These are phyloP conservation scores for Felis chaus DNA, from an alignment of 2,113 vertebrate species.

Conservation along the genomic window DNA sequence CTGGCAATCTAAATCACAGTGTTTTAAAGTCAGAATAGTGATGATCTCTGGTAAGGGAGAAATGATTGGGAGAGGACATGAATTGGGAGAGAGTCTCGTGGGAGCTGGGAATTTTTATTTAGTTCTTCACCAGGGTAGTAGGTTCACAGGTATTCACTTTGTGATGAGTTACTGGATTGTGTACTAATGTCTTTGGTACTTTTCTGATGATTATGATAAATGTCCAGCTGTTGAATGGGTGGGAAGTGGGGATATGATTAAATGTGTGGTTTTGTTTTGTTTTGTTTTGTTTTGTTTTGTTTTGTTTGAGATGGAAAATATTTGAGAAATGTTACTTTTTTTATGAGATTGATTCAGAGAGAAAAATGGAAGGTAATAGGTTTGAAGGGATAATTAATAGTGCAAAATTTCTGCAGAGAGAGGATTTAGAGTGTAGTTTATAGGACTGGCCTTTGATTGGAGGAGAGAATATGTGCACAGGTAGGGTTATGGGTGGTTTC, in stretches of 20 bases:
- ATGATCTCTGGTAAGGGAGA: not conserved
- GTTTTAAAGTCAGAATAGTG: not conserved
- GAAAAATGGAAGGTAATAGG: not conserved
- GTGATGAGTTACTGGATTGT: not conserved
- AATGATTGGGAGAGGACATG: not conserved
- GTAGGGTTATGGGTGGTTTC: not conserved
- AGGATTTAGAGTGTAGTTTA: not conserved
- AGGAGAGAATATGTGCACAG: not conserved
- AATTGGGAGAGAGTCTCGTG: not conserved
- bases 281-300: not conserved
- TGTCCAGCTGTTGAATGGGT: not conserved
- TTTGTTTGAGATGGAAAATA: not conserved
- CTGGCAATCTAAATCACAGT: not conserved
- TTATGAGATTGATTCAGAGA: not conserved
- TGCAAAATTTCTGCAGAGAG: not conserved
- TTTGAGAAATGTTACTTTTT: conserved; percentile 22
- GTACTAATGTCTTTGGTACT: not conserved
- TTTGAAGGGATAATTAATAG: not conserved
- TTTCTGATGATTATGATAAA: not conserved
- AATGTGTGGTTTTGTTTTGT: not conserved
- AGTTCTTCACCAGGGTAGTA: not conserved
- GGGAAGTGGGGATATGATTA: not conserved
- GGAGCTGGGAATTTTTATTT: not conserved
- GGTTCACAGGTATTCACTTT: not conserved
- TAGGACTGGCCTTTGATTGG: not conserved